Evolutionary conservation across 1,140 invertebrate genomes (phyloP), one percentile per base, ranked within the genome.

Genomic region (Pseudomyrmex gracilis): DNA sequence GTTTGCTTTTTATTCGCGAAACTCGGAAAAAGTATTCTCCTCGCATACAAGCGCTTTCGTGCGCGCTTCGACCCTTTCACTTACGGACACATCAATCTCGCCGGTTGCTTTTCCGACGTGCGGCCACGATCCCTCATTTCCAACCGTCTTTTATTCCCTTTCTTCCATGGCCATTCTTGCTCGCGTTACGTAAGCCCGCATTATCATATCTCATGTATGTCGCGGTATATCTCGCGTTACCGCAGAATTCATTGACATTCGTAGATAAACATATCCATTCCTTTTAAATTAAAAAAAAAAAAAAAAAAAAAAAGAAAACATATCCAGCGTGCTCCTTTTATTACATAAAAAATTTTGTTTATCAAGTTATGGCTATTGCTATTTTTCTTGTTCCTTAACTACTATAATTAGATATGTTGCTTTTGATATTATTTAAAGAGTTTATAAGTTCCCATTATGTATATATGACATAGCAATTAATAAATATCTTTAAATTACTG

Each of bases 11-110:
- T 86, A 66, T 87, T 70, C n/a, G 20, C 17, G 76, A 12, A 60
- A 73, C 53, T 58, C 47, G 43, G 67, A 51, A 53, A 87, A 87
- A 84, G 74, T 85, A 88, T 88, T 85, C 68, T 77, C 84, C 15
- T 55, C 73, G 74, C 70, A 83, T 87, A 73, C 73, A 43, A 24
- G 68, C 71, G 86, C 80, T 87, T 87, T 87, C 73, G 68, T 61
- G 57, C 71, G 74, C 53, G 71, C 58, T 57, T 73, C 87, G 76
- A 61, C 66, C 87, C 86, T 87, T 87, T 85, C 86, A 87, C 87
- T 87, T 87, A 85, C 87, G 77, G 60, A 63, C 76, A 87, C 87
- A 87, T 88, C 87, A 88, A 88, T 88, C 87, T 88, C 86, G 34
- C 15, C 17, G 85, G 73, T 57, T 68, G 86, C 49, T 88, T 87